Evolutionary conservation across 2,113 vertebrate genomes (phyloP).

Genomic region (Ciconia boyciana): DNA sequence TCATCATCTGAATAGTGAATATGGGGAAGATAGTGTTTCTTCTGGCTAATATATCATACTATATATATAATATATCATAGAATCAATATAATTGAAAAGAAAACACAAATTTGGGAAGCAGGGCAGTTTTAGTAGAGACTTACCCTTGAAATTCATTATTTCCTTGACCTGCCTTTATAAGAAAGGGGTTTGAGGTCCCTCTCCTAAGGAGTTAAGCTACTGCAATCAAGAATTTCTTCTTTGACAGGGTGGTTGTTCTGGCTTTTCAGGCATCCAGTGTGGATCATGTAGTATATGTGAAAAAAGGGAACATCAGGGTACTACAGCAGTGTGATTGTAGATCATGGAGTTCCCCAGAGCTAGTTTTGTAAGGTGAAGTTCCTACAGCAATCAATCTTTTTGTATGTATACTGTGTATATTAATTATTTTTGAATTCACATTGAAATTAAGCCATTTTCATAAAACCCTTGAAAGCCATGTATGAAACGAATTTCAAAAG

Average conservation of each 20-base stretch:
- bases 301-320: background rate
- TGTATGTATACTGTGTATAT: background rate
- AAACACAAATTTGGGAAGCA: background rate
- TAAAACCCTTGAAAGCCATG: background rate
- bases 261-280: background rate
- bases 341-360: background rate
- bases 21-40: background rate
- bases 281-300: background rate
- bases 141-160: background rate
- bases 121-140: background rate
- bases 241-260: background rate
- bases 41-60: background rate
- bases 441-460: background rate
- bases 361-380: background rate
- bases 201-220: background rate
- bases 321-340: background rate
- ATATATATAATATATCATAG: background rate
- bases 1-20: background rate
- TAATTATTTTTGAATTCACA: background rate
- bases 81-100: background rate
- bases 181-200: background rate
- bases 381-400: background rate
- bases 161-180: background rate
- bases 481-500: background rate
- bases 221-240: background rate